Evolutionary conservation across 1,140 invertebrate species (phyloP).

Genomic region (Drosophila mauritiana): DNA sequence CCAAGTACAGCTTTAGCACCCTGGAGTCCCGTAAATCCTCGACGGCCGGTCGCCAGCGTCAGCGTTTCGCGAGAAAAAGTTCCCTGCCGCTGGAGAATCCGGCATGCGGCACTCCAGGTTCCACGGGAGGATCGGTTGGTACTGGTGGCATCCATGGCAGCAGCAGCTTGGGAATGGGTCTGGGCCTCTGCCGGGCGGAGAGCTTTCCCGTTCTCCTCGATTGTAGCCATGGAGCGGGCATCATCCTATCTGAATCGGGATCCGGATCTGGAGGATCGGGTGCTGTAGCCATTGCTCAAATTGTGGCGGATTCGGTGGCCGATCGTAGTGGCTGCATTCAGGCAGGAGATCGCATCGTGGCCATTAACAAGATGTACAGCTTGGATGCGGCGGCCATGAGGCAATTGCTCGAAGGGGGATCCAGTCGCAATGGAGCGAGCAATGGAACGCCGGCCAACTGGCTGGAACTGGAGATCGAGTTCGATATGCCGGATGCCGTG

Average conservation of each 20-base stretch:
- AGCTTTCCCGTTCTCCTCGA: slow-evolving; percentile 83
- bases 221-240: slow-evolving; percentile 81
- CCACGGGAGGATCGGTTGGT: neutral
- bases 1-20: slow-evolving; percentile 84
- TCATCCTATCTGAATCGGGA: slow-evolving; percentile 46
- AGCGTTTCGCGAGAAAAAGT: slow-evolving; percentile 78
- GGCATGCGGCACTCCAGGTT: neutral
- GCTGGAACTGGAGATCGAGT: slow-evolving; percentile 91
- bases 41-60: slow-evolving; percentile 63
- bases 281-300: slow-evolving; percentile 73
- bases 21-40: slow-evolving; percentile 82
- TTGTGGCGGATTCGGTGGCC: slow-evolving; percentile 80
- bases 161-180: slow-evolving; percentile 65
- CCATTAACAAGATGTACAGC: slow-evolving; percentile 91
- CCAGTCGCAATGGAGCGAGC: neutral
- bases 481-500: slow-evolving; percentile 96
- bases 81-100: slow-evolving; percentile 75
- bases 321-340: slow-evolving; percentile 90
- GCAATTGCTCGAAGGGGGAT: slow-evolving; percentile 80
- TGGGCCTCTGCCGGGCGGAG: slow-evolving; percentile 78
- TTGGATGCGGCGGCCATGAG: slow-evolving; percentile 85
- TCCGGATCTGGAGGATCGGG: slow-evolving; percentile 31
- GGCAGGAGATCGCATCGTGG: slow-evolving; percentile 92
- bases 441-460: slow-evolving; percentile 62
- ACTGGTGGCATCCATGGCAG: slow-evolving; percentile 21